Base-by-base conservation (phyloP, 2,888 invertebrate genomes). In the Acleris holmiana region DNA sequence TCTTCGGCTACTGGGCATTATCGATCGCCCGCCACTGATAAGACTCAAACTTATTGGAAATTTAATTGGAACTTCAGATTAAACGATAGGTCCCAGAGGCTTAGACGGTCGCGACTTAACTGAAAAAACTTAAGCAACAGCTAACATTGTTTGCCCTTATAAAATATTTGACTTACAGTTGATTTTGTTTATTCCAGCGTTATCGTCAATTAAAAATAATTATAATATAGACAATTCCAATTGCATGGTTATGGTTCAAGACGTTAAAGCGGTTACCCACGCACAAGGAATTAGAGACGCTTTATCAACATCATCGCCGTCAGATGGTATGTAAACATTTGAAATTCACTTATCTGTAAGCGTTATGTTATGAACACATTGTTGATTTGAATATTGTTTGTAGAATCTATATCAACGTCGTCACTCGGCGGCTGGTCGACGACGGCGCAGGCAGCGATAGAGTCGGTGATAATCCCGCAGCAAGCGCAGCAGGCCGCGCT, bases 171-270 rank as follows among this genome's bases (percentile, higher is more conserved):
- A 54, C 59, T 60, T 19, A 60, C 13, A 35, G 17, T 55, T 50
- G 8, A 44, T 71, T 73, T 72, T 76, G 70, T 80, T 88, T 88
- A 82, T 95, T 95, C 51, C 95, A 97, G 97, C 97, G 87, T 96
- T 97, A 93, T 97, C 96, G 93, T 97, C 97, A 86, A 97, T 97
- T 96, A 96, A 97, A 93, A 95, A 96, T 87, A 95, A 65, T 65
- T 65, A 65, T 65, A 65, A 95, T 92, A 95, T 96, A 94, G 97
- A 97, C 94, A 95, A 96, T 91, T 94, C 96, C 83, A 97, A 97
- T 93, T 97, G 97, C 93, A 97, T 97, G 87, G 65, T 65, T 40
- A 94, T 97, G 90, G 97, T 97, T 84, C 97, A 97, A 94, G 97
- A 96, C 88, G 95, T 96, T 73, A 96, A 96, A 92, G 96, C 97